Percentiles rank a stretch among this genome's conserved stretches.
These are phyloP conservation scores for Acanthosepion esculentum DNA, from an alignment of 2,888 invertebrate species.

Conservation along the genomic window DNA sequence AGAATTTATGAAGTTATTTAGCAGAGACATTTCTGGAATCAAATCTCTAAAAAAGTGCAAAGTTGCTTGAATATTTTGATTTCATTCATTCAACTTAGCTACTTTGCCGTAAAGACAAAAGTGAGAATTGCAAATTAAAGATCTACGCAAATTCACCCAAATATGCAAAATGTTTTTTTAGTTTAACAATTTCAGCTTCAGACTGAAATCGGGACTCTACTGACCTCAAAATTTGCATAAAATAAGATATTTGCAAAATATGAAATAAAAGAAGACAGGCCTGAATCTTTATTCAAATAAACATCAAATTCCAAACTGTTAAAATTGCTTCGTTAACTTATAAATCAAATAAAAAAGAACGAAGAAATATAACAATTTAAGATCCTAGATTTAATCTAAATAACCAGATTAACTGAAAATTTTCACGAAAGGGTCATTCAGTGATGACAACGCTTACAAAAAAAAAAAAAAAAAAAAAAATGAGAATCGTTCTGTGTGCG, in stretches of 20 bases:
- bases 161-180: no score
- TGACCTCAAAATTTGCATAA: no score
- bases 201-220: no score
- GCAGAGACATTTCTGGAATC: no score
- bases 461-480: neutral
- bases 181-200: no score
- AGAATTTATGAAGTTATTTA: no score
- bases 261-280: neutral
- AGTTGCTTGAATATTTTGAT: no score
- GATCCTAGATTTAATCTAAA: neutral
- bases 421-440: neutral
- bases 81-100: no score
- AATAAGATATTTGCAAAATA: neutral
- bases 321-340: neutral
- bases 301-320: neutral
- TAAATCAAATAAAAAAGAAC: neutral
- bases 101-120: no score
- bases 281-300: neutral
- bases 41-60: no score
- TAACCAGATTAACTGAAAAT: neutral
- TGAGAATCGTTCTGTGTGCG: neutral
- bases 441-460: neutral
- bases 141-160: no score
- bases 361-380: neutral
- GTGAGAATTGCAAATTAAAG: no score